Percentiles rank a stretch among this genome's conserved stretches.
These are phyloP conservation scores for Crax fasciolata DNA, from an alignment of 2,797 vertebrate species.

Conservation along the genomic window DNA sequence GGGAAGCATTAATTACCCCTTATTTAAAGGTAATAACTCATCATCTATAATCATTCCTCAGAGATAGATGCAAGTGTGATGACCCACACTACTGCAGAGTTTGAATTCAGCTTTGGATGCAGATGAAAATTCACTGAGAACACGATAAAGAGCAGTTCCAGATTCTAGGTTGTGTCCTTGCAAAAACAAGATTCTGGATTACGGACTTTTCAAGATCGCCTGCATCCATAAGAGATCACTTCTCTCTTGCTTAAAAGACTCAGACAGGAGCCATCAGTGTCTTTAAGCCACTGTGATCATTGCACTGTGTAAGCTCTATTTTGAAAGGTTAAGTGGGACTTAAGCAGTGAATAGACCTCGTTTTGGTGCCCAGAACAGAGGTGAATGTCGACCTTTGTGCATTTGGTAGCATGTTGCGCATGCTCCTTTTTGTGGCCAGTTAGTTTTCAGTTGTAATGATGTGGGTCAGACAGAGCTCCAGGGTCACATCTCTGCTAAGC, in stretches of 20 bases:
- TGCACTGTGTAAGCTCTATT: neutral
- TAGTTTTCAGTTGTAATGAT: neutral
- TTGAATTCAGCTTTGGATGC: neutral
- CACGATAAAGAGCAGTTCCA: neutral
- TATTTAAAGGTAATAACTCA: constrained; percentile 69
- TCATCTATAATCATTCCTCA: constrained; percentile 41
- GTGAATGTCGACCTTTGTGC: neutral
- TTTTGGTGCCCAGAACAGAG: neutral
- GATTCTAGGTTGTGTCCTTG: neutral
- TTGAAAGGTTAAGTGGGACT: constrained; percentile 12
- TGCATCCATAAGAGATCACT: neutral
- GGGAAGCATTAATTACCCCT: constrained; percentile 58
- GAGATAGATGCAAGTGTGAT: constrained; percentile 26
- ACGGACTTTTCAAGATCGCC: neutral
- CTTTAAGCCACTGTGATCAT: neutral
- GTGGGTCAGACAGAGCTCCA: neutral
- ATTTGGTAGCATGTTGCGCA: neutral
- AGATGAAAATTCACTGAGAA: neutral
- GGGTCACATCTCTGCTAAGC: neutral
- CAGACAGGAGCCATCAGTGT: neutral
- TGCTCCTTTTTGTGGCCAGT: neutral
- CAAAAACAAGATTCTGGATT: neutral
- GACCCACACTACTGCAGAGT: constrained; percentile 41
- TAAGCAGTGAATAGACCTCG: neutral
- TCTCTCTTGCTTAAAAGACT: neutral